Evolutionary conservation across 2,113 vertebrate species (phyloP), one percentile per base, ranked within the genome.

Genomic region (Aldabrachelys gigantea): DNA sequence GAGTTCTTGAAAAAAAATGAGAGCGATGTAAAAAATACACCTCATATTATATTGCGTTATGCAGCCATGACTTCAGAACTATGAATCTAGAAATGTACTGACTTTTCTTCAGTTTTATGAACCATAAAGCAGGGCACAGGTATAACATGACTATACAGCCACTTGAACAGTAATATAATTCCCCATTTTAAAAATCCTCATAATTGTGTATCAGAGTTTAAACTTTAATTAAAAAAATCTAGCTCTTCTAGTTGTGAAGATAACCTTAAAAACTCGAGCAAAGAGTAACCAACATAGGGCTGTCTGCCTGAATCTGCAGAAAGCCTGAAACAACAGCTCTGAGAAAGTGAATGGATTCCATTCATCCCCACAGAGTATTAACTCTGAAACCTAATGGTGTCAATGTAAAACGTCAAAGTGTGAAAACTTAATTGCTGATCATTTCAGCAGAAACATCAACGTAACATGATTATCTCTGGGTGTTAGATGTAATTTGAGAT

Each of bases 221-320:
- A 12, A 3, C 31, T 89, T 79, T 84, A 9, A 89, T 13, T 72
- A 92, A 69, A 1, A 87, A 38, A 38, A 88, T 2, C 7, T 17
- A 78, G n/a, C 0, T 85, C 13, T 85, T 89, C 13, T 53, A 57
- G 49, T 22, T 53, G 5, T 76, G 5, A 4, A 80, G 69, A 53
- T 89, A 49, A 4, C 24, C 8, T 65, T 65, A 31, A 16, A 84
- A 89, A 72, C 0, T 0, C 41, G 1, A 80, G 0, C 12, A 1
- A 41, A 75, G 72, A 25, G 38, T 41, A 24, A 38, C 72, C 72
- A 65, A n/a, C 13, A 65, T 35, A 35, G 6, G 59, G 14, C 59
- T 11, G 22, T 75, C 72, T 41, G 38, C 72, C 22, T 38, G 72
- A 75, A 41, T 75, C 72, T 72, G 69, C 69, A 72, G 14, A 38